A percentile compares a stretch with the other conserved stretches of the same genome.
Evolutionary conservation across 1,140 invertebrate species (phyloP).

Genomic region (Gyrodactylus salaris): DNA sequence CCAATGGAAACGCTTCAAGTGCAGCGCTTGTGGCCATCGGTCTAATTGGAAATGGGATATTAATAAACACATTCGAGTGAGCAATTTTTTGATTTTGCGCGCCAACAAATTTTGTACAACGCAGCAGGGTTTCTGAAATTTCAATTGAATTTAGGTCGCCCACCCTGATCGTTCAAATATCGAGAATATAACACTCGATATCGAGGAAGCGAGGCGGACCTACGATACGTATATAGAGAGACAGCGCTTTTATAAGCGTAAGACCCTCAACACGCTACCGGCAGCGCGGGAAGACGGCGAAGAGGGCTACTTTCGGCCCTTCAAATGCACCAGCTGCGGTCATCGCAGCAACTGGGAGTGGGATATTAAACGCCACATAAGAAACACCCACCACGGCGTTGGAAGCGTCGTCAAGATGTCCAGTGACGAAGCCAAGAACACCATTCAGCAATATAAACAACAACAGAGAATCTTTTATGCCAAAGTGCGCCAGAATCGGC

Average conservation of each 20-base stretch:
- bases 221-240: background rate
- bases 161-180: background rate
- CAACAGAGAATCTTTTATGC: constrained; percentile 1
- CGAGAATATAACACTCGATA: background rate
- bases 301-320: constrained; percentile 27
- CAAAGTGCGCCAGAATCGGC: background rate
- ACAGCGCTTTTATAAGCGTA: background rate
- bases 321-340: constrained; percentile 61
- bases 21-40: constrained; percentile 52
- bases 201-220: constrained; percentile 3
- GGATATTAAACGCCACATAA: constrained; percentile 73
- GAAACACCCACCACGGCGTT: constrained; percentile 38
- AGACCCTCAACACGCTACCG: background rate
- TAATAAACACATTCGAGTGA: constrained; percentile 48
- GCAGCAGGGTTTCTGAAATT: background rate
- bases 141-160: constrained; percentile 1
- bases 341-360: constrained; percentile 38
- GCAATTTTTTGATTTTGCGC: constrained; percentile 26
- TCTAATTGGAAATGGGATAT: constrained; percentile 41
- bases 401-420: constrained; percentile 38
- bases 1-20: constrained; percentile 16
- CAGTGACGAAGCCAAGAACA: constrained; percentile 36
- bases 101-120: background rate
- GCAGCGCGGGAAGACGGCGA: background rate
- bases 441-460: constrained; percentile 2